A percentile compares a stretch with the other conserved stretches of the same genome.
Evolutionary conservation across 1,140 invertebrate genomes (phyloP).

Genomic region (Glossosoma conforme): DNA sequence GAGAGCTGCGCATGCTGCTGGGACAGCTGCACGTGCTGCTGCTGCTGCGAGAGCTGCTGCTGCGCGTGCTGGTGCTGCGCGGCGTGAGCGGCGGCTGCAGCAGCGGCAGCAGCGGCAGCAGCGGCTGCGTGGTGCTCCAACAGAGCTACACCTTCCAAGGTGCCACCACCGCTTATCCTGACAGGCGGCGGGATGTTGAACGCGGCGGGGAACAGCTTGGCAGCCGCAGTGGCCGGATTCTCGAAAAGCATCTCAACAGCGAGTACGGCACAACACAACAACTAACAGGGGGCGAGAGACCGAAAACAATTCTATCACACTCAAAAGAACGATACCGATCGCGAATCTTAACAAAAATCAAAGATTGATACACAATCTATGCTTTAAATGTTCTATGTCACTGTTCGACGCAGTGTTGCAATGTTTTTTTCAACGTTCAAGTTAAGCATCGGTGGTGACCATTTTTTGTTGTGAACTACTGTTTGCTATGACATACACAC

Average conservation of each 20-base stretch:
- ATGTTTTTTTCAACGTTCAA: no score
- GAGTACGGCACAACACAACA: no score
- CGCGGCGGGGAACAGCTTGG: slow-evolving; percentile 28
- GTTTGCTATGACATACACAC: no score
- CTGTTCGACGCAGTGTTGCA: no score
- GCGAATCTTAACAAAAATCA: no score
- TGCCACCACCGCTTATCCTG: slow-evolving; percentile 26
- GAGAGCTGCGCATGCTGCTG: slow-evolving; percentile 25
- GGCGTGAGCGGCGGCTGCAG: slow-evolving; percentile 26
- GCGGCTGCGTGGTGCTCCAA: slow-evolving; percentile 36
- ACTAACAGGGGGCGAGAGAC: no score
- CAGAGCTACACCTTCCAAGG: slow-evolving; percentile 43
- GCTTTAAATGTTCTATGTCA: no score
- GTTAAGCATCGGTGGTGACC: no score
- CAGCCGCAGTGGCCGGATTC: slow-evolving; percentile 25
- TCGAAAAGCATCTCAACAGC: slow-evolving; percentile 31
- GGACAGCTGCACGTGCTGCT: slow-evolving; percentile 20
- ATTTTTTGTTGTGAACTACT: no score
- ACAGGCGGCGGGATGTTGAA: slow-evolving; percentile 31
- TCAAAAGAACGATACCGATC: no score
- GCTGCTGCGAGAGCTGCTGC: slow-evolving; percentile 37
- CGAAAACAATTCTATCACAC: no score
- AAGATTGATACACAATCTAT: no score
- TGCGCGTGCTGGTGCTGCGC: slow-evolving; percentile 28
- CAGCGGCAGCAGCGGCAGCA: slow-evolving; percentile 30